Conservation (phyloP, 2,888 invertebrate genomes). For the Drosophila neonasuta region DNA sequence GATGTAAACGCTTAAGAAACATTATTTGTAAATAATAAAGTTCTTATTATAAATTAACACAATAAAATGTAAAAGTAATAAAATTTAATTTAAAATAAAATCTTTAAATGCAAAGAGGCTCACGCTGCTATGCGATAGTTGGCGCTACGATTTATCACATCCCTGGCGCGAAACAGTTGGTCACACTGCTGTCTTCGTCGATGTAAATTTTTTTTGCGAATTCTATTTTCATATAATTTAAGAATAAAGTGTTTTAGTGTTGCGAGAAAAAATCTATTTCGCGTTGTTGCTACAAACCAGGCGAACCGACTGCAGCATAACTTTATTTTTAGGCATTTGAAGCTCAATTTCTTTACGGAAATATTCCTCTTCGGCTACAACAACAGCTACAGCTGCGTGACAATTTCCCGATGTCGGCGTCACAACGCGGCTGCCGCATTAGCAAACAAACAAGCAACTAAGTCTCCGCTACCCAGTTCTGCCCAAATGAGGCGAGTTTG, state of each 20-base stretch:
- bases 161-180: slow-evolving; percentile 35
- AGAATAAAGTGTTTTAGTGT: slow-evolving; percentile 41
- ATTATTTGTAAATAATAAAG: not conserved
- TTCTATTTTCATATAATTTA: slow-evolving; percentile 61
- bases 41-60: not conserved
- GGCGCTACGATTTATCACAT: slow-evolving; percentile 13
- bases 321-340: slow-evolving; percentile 35
- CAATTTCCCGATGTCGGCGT: slow-evolving; percentile 60
- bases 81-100: not conserved
- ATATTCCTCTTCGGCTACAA: not conserved
- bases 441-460: slow-evolving; percentile 51
- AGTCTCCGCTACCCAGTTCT: no score
- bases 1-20: no score
- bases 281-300: slow-evolving; percentile 9
- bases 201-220: slow-evolving; percentile 57
- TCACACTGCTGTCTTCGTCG: slow-evolving; percentile 46
- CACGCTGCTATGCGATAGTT: slow-evolving; percentile 13
- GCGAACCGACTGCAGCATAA: slow-evolving; percentile 13
- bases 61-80: not conserved
- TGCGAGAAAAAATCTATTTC: slow-evolving; percentile 22
- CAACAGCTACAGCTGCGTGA: slow-evolving; percentile 20
- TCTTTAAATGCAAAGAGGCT: not conserved
- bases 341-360: slow-evolving; percentile 14
- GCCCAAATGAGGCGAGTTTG: slow-evolving; percentile 1
- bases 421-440: slow-evolving; percentile 67